phyloP scores from a whole-genome alignment of 2,888 invertebrate species.

The Meghimatium bilineatum region DNA sequence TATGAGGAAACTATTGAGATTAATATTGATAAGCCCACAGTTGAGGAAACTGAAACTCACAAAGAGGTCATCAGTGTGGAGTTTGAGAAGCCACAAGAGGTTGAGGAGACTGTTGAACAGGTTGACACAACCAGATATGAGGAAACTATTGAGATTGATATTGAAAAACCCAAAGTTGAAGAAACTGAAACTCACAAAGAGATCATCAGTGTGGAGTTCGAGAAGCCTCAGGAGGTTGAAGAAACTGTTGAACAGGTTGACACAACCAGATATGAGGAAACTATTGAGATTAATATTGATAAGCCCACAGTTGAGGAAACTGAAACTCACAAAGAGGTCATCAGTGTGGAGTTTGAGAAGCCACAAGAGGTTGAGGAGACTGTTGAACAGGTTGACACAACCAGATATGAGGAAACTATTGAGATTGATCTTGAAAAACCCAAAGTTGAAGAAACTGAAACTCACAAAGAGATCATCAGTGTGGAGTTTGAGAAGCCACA shows the following conservation, averaged over 20 bases:
- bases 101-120: constrained; percentile 7
- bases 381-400: neutral
- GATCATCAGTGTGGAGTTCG: constrained; percentile 17
- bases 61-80: constrained; percentile 40
- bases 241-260: constrained; percentile 41
- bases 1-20: constrained; percentile 42
- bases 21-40: constrained; percentile 41
- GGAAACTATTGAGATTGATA: constrained; percentile 46
- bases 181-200: constrained; percentile 44
- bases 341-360: constrained; percentile 50
- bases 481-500: constrained; percentile 47
- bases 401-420: constrained; percentile 34
- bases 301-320: constrained; percentile 44
- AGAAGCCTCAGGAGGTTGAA: constrained; percentile 38
- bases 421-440: constrained; percentile 41
- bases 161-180: constrained; percentile 40
- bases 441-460: constrained; percentile 42
- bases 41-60: constrained; percentile 17
- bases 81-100: constrained; percentile 32
- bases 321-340: constrained; percentile 47
- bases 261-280: constrained; percentile 29
- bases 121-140: constrained; percentile 36
- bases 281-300: constrained; percentile 55
- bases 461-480: constrained; percentile 29
- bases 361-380: constrained; percentile 52